Evolutionary conservation across 2,113 vertebrate species (phyloP), one percentile per base, ranked within the genome.

Genomic region (Syngnathoides biaculeatus): DNA sequence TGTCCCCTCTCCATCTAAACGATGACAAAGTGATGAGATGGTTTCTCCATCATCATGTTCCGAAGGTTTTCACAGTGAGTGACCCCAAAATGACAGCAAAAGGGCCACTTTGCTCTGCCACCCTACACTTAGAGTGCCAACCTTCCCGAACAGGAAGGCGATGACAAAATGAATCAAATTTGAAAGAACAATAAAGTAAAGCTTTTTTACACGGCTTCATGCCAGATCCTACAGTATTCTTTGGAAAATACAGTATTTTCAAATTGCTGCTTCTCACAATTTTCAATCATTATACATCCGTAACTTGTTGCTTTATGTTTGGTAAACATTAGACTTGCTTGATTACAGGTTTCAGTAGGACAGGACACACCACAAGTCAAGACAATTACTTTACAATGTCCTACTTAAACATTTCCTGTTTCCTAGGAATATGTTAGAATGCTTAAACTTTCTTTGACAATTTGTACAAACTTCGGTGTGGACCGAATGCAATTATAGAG

Each of bases 1-100:
- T 65, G 72, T 81, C 86, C 84, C 78, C 74, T 81, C 83, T 84
- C 83, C 78, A 42, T 43, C 76, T 75, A 77, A 69, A 80, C 90
- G 90, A 90, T 89, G 79, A 84, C 89, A 87, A 88, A 88, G 90
- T 90, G 88, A 92, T 92, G 87, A 92, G 90, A 90, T 84, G 86
- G 86, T 86, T 90, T 82, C 84, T 79, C 87, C 88, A 88, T 92
- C 90, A 91, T 92, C 91, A 91, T 85, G 88, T 90, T 89, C 86
- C 89, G 85, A 89, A 90, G 89, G 88, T 91, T 89, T 79, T 88
- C 81, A 89, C 84, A 83, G 76, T 47, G 79, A 84, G 80, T 71
- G 69, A 81, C 72, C 77, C 84, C 55, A 72, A 50, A 47, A 64
- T 64, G 62, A 75, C 83, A 83, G 76, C 35, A 62, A 72, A 87